Percentiles rank a stretch among this genome's conserved stretches.
These are phyloP conservation scores for Ormyrus thymus DNA, from an alignment of 2,888 invertebrate genomes.

Conservation along the genomic window DNA sequence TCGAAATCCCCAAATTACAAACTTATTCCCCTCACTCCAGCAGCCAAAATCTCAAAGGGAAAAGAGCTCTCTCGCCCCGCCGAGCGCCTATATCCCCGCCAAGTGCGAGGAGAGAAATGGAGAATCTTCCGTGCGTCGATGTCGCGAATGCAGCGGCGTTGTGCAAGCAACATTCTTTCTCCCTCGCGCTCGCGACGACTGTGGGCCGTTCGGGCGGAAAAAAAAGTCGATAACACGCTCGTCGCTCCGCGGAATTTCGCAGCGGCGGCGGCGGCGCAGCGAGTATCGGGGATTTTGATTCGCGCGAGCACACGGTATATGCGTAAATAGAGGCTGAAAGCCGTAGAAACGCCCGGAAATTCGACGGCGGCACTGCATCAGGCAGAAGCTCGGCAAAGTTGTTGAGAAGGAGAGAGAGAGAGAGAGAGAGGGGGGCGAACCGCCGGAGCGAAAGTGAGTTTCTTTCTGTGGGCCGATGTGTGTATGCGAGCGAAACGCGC, in stretches of 20 bases:
- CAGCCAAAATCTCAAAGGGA: no score
- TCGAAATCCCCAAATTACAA: no score
- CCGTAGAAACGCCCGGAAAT: slow-evolving; percentile 56
- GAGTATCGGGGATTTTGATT: slow-evolving; percentile 55
- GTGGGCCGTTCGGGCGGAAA: background rate
- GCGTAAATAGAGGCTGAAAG: slow-evolving; percentile 54
- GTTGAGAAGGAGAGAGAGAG: background rate
- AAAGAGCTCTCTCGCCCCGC: no score
- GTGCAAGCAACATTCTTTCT: no score
- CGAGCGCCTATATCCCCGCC: no score
- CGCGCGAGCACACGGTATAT: slow-evolving; percentile 27
- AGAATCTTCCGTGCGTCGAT: no score
- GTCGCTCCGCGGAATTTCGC: slow-evolving; percentile 30
- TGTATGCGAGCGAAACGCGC: background rate
- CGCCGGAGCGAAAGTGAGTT: slow-evolving; percentile 35
- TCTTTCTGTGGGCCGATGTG: background rate
- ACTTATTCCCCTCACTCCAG: no score
- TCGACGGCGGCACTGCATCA: background rate
- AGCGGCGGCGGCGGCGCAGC: background rate
- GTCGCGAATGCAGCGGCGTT: no score
- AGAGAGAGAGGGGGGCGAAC: slow-evolving; percentile 16
- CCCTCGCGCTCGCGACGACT: no score
- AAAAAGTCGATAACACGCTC: slow-evolving; percentile 45
- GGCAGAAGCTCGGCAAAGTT: background rate
- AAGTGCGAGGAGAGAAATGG: no score